phyloP scores from a whole-genome alignment of 2,888 invertebrate genomes.

The Brachycybe producta region DNA sequence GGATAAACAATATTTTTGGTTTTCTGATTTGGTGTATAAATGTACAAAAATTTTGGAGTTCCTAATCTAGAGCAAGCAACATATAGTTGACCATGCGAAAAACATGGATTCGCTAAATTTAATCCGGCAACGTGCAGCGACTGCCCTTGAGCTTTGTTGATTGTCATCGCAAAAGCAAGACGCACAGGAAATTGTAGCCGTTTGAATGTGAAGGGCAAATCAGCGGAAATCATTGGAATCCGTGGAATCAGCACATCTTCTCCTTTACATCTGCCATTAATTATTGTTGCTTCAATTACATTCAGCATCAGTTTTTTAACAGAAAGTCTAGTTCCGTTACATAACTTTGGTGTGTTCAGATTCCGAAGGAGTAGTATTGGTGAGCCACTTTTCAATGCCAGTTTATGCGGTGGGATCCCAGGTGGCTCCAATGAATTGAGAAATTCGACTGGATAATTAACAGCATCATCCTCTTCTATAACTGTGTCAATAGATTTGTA shows the following conservation, averaged over 20 bases:
- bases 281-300: slow-evolving; percentile 22
- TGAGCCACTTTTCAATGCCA: slow-evolving; percentile 24
- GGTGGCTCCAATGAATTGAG: slow-evolving; percentile 22
- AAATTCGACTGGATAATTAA: slow-evolving; percentile 23
- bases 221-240: slow-evolving; percentile 22
- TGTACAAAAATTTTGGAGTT: too few species aligned
- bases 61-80: slow-evolving; percentile 24
- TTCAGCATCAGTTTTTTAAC: slow-evolving; percentile 22
- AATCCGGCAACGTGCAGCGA: slow-evolving; percentile 18
- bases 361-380: slow-evolving; percentile 25
- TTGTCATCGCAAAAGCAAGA: slow-evolving; percentile 22
- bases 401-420: slow-evolving; percentile 23
- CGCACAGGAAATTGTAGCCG: slow-evolving; percentile 23
- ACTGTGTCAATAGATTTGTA: slow-evolving; percentile 20
- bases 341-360: slow-evolving; percentile 24
- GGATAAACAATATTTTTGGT: too few species aligned
- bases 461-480: slow-evolving; percentile 20
- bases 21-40: too few species aligned
- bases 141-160: slow-evolving; percentile 22
- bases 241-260: slow-evolving; percentile 23
- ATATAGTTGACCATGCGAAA: slow-evolving; percentile 28
- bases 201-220: slow-evolving; percentile 21
- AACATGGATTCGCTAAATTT: slow-evolving; percentile 21
- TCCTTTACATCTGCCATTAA: slow-evolving; percentile 20
- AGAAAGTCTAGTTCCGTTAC: slow-evolving; percentile 26